These are phyloP conservation scores for Salvelinus sp. DNA, from an alignment of 2,113 vertebrate genomes.

Conservation along the genomic window DNA sequence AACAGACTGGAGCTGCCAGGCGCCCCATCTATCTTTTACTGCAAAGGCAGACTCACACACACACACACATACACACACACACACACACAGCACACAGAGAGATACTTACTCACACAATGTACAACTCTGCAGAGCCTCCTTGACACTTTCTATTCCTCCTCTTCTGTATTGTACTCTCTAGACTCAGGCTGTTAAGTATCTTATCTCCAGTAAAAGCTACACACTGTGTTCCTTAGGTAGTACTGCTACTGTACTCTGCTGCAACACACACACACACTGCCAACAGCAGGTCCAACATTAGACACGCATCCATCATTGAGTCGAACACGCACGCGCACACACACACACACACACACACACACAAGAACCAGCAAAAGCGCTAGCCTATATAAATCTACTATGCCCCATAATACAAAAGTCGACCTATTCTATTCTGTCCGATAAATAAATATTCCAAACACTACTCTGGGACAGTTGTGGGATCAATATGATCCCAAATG, in stretches of 20 bases:
- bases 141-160: neutral
- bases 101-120: neutral
- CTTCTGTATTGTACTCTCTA: neutral
- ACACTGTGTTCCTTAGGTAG: neutral
- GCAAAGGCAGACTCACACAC: neutral
- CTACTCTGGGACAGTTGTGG: too few relatives aligned
- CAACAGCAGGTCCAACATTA: neutral
- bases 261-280: neutral
- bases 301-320: neutral
- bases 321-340: neutral
- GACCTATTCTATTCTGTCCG: too few relatives aligned
- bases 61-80: neutral
- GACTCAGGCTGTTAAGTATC: too few relatives aligned
- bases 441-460: too few relatives aligned
- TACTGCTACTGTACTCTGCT: too few relatives aligned
- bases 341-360: too few relatives aligned
- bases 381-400: too few relatives aligned
- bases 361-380: too few relatives aligned
- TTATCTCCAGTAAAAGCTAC: neutral
- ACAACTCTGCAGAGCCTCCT: neutral
- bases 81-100: neutral
- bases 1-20: neutral
- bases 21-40: slow-evolving; percentile 4
- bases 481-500: too few relatives aligned
- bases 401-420: too few relatives aligned